phyloP scores from a whole-genome alignment of 2,797 vertebrate species.

The Benthosema pterotum region DNA sequence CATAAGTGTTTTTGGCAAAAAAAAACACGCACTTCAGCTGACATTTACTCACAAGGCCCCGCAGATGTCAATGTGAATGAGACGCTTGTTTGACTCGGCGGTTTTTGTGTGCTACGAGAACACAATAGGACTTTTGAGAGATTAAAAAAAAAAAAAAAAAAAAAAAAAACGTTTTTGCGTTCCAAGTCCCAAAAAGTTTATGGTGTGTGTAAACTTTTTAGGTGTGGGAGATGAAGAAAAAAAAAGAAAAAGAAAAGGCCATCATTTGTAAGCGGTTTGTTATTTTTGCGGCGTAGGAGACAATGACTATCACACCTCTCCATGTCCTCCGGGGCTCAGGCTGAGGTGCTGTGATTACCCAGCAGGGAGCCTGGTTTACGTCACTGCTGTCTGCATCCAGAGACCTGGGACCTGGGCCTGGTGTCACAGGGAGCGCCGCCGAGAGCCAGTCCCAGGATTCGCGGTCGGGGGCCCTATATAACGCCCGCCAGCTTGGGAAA shows the following conservation, averaged over 20 bases:
- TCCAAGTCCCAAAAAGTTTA: slow-evolving; percentile 7
- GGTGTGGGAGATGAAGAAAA: slow-evolving; percentile 24
- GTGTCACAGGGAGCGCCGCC: slow-evolving; percentile 51
- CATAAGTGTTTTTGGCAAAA: slow-evolving; percentile 58
- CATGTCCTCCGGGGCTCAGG: slow-evolving; percentile 54
- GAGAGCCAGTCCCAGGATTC: slow-evolving; percentile 61
- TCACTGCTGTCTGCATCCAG: slow-evolving; percentile 70
- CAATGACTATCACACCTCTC: slow-evolving; percentile 43
- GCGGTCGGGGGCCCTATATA: slow-evolving; percentile 36
- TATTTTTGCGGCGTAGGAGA: slow-evolving; percentile 47
- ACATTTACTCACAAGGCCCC: slow-evolving; percentile 56
- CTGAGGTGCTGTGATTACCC: slow-evolving; percentile 55
- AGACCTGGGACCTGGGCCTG: slow-evolving; percentile 62
- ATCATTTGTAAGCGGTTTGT: slow-evolving; percentile 38
- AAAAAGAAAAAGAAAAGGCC: neutral
- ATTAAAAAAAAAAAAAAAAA: no score
- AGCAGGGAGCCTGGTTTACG: slow-evolving; percentile 76
- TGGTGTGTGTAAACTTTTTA: slow-evolving; percentile 12
- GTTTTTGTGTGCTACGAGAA: slow-evolving; percentile 25
- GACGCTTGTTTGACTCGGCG: slow-evolving; percentile 44
- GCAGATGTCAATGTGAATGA: slow-evolving; percentile 59
- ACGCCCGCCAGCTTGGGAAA: slow-evolving; percentile 45
- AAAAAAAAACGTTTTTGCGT: no score
- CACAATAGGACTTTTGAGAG: slow-evolving; percentile 38
- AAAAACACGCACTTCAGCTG: slow-evolving; percentile 46